Evolutionary conservation across 2,888 invertebrate genomes (phyloP), one percentile per base, ranked within the genome.

Genomic region (Sphaerophoria taeniata): DNA sequence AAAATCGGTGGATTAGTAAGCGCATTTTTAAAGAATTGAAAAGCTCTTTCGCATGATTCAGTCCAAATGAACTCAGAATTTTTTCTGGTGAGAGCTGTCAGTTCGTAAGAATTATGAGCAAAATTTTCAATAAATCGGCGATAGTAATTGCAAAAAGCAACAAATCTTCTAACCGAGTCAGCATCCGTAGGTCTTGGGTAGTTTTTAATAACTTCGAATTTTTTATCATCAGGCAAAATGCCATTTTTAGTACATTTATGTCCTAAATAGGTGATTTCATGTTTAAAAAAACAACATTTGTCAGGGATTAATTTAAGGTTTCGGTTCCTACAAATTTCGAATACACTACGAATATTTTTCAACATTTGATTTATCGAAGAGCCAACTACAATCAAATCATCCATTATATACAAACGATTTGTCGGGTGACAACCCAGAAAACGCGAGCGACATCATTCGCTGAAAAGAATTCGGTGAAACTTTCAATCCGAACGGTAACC

Each of bases 391-490:
- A 87, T 83, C 9, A 88, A 45, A 63, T 88, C 88, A 71, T 88
- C 88, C 85, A 88, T 87, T n/a, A 58, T 87, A 87, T 6, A 88
- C 43, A 72, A 58, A 88, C 87, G 43, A 11, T 43, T 12, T 60
- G 86, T 74, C 70, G 86, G 60, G 87, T 31, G 65, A 61, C 24
- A 87, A 11, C 7, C 87, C 84, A 9, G 87, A 72, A 89, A 87
- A n/a, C 12, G 87, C 87, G 5, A 87, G 67, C 3, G 79, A 67
- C 88, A 89, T 88, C 87, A 89, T 88, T 71, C 88, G 24, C 63
- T 79, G 82, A 61, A 89, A 89, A 67, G 87, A 87, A 16, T 61
- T 61, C 45, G 45, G 61, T 16, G 61, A 43, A 24, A 53, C 12
- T 61, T 61, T 61, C n/a, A 61, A 45, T 3, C 61, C 61, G 31